Conservation (phyloP, 2,113 vertebrate genomes). For the Antechinus stuartii region DNA sequence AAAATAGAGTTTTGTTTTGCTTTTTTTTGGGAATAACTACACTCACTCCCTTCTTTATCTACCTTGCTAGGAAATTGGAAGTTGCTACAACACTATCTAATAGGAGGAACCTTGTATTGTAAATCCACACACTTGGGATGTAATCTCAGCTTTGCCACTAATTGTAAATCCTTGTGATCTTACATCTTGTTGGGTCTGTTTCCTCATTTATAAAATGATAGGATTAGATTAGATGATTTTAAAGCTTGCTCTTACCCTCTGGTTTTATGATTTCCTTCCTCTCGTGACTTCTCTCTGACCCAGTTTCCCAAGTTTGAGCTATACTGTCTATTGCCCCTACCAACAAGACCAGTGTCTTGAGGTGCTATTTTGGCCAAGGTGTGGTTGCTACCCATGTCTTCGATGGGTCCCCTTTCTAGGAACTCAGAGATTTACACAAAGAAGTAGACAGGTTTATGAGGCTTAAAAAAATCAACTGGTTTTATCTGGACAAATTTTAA, state of each 20-base stretch:
- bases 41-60: not conserved
- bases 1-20: not conserved
- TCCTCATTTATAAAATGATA: not conserved
- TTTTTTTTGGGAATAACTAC: not conserved
- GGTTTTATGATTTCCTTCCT: not conserved
- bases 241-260: not conserved
- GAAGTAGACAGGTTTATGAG: not conserved
- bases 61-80: not conserved
- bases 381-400: not conserved
- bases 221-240: not conserved
- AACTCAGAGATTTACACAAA: not conserved
- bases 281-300: not conserved
- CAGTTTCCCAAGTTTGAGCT: no score
- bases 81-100: not conserved
- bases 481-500: not conserved
- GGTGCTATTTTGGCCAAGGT: not conserved
- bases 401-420: not conserved
- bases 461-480: not conserved
- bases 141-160: not conserved
- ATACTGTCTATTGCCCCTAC: no score
- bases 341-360: not conserved
- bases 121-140: not conserved
- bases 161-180: not conserved
- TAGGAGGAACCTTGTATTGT: no score
- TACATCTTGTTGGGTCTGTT: not conserved